Percentiles rank a stretch among this genome's conserved stretches.
phyloP scores from a whole-genome alignment of 2,797 vertebrate genomes.

The Cryptoprocta ferox region DNA sequence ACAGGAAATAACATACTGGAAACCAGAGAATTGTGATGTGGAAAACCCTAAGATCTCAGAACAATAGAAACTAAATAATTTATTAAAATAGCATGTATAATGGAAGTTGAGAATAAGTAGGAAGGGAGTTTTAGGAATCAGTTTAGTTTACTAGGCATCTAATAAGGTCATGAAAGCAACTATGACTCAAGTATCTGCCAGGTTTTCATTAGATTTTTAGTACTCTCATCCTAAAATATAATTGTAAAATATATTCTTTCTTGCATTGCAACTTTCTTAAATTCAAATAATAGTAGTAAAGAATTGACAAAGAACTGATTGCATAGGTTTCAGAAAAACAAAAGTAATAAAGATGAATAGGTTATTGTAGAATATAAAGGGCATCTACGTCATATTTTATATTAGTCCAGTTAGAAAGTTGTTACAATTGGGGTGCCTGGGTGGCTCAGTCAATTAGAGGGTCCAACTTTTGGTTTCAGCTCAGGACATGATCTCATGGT shows the following conservation, averaged over 20 bases:
- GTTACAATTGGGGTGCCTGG: too few relatives aligned
- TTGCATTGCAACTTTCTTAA: background rate
- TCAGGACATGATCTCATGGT: too few relatives aligned
- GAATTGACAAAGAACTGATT: background rate
- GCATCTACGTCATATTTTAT: background rate
- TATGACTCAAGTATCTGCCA: background rate
- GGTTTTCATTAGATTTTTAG: conserved; percentile 46
- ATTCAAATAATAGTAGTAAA: conserved; percentile 12
- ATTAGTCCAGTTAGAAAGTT: conserved; percentile 8
- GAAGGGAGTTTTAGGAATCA: background rate
- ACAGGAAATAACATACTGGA: conserved; percentile 73
- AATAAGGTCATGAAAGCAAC: background rate
- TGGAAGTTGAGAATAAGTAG: background rate
- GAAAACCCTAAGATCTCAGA: conserved; percentile 59
- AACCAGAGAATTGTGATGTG: conserved; percentile 50
- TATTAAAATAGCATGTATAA: conserved; percentile 19
- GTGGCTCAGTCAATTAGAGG: too few relatives aligned
- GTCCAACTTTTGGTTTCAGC: too few relatives aligned
- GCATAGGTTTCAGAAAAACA: background rate
- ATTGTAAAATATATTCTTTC: background rate
- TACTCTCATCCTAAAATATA: background rate
- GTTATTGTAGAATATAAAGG: background rate
- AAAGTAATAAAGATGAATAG: background rate
- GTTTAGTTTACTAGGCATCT: conserved; percentile 4
- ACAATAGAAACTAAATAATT: conserved; percentile 50